phyloP scores from a whole-genome alignment of 1,140 invertebrate species.

The Globodera ellingtonae region DNA sequence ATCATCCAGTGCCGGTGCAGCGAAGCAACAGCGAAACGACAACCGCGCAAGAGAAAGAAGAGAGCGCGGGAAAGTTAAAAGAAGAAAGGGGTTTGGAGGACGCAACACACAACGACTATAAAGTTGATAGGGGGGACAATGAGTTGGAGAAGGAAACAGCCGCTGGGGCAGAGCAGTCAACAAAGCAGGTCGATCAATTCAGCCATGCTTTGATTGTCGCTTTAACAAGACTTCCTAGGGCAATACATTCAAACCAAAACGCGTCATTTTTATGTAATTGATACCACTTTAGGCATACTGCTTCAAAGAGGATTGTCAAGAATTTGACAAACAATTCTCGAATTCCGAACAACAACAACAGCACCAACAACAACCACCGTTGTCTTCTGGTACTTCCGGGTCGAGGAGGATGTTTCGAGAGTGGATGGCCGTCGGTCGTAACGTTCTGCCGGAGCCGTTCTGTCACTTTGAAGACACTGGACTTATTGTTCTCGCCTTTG shows the following conservation, averaged over 20 bases:
- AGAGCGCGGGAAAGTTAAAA: not conserved
- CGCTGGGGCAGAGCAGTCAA: not conserved
- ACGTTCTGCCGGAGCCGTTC: constrained; percentile 23
- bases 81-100: not conserved
- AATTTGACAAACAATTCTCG: constrained; percentile 1
- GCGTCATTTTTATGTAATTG: not conserved
- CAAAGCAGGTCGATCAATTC: not conserved
- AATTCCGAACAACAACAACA: constrained; percentile 4
- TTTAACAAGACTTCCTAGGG: too few species aligned
- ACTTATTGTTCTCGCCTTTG: constrained; percentile 29
- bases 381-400: not conserved
- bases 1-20: not conserved
- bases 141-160: not conserved
- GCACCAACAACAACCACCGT: not conserved
- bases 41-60: not conserved
- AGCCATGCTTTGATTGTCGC: not conserved
- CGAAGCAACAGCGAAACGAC: not conserved
- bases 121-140: not conserved
- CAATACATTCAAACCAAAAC: too few species aligned
- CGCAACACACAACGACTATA: not conserved
- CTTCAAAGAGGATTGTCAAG: constrained; percentile 29
- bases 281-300: constrained; percentile 14
- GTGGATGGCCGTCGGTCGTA: constrained; percentile 12
- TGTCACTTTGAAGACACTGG: constrained; percentile 38
- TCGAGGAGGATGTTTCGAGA: constrained; percentile 23